These are phyloP conservation scores for Psilopogon haemacephalus DNA, from an alignment of 2,113 vertebrate genomes.

Conservation along the genomic window DNA sequence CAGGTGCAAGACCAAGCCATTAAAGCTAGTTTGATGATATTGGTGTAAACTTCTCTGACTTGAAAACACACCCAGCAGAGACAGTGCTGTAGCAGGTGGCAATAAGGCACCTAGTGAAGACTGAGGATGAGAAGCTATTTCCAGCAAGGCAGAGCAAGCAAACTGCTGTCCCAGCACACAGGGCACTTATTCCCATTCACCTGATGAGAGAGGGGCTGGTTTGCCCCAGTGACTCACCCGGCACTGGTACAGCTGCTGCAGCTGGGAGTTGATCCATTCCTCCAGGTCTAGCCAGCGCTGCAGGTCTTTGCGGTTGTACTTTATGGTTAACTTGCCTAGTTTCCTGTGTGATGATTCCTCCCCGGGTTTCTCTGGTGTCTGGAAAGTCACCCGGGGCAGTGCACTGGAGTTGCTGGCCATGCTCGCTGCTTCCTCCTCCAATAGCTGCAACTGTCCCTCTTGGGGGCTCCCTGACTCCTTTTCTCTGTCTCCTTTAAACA, in stretches of 20 bases:
- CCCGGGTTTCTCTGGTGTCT: constrained; percentile 77
- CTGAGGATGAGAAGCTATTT: background rate
- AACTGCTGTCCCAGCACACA: background rate
- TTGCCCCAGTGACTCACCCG: constrained; percentile 77
- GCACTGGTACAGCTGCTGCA: constrained; percentile 91
- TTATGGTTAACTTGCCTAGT: constrained; percentile 91
- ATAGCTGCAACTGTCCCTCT: background rate
- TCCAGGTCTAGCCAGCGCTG: constrained; percentile 93
- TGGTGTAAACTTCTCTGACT: background rate
- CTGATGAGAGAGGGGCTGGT: background rate
- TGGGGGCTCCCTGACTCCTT: background rate
- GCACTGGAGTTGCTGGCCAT: constrained; percentile 82
- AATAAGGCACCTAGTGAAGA: background rate
- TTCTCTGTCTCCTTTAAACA: background rate
- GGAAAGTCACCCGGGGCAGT: constrained; percentile 88
- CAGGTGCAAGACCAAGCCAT: background rate
- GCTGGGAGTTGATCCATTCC: constrained; percentile 90
- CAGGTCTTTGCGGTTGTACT: constrained; percentile 93
- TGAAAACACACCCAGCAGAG: background rate
- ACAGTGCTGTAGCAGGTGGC: background rate
- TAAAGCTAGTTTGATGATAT: background rate
- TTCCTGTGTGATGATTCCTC: constrained; percentile 80
- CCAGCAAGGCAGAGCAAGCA: background rate
- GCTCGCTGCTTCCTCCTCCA: constrained; percentile 29
- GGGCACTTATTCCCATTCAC: background rate